Evolutionary conservation across 1,140 invertebrate genomes (phyloP), one percentile per base, ranked within the genome.

Genomic region (Bradysia coprophila): DNA sequence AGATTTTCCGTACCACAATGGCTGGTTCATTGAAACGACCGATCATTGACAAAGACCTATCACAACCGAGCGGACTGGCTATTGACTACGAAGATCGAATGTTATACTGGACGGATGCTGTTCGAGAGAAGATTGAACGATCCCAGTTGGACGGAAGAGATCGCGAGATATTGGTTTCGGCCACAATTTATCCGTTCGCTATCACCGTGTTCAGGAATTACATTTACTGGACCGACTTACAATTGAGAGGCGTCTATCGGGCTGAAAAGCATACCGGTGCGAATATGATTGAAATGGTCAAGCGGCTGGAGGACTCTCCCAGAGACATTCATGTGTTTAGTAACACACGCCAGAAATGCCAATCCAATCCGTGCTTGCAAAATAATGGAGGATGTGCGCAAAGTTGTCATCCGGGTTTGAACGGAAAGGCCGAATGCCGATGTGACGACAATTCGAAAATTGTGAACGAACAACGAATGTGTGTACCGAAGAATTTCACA

Each of bases 211-310:
- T 80, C 61, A 71, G 81, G 19, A 76, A 89, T 52, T 91, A 90
- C 56, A 93, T 98, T 38, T 98, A 96, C 59, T 95, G 94, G 90
- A 97, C 93, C 1, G 95, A 98, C 62, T 69, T 97, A 24, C 91
- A 93, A 55, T 58, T 95, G 1, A 67, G 89, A 20, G 93, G 93
- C 2, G 89, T 98, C 0, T 98, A 94, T 53, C 65, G 93, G 41
- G 93, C 93, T 0, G 90, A 97, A 52, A 98, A 98, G 61, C 86
- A 95, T 49, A 97, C 93, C 0, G 94, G 95, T 5, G 84, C 83
- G 2, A 84, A 92, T 49, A 89, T 93, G 75, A 72, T 92, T 6
- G 88, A 93, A 56, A 81, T 98, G 68, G 89, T 94, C 0, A 88
- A 90, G 57, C 71, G 88, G 8, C 63, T 94, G 11, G 91, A 89